phyloP scores from a whole-genome alignment of 2,113 vertebrate species.

The Tringa solitaria region DNA sequence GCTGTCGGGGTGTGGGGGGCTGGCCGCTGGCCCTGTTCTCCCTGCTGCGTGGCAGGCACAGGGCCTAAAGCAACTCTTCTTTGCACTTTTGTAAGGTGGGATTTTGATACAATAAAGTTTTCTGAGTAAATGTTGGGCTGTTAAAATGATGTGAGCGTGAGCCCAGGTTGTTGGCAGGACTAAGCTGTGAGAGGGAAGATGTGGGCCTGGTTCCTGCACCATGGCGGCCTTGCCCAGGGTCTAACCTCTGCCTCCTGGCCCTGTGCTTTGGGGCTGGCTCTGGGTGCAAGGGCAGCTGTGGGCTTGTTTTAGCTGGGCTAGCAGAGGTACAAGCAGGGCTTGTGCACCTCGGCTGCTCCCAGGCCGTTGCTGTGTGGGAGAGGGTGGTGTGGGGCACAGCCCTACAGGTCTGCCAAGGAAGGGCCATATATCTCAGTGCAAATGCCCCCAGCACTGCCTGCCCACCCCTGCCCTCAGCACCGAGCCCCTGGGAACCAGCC shows the following conservation, averaged over 20 bases:
- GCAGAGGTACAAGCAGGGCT: not conserved
- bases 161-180: not conserved
- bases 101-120: conserved; percentile 63
- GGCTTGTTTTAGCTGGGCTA: not conserved
- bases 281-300: not conserved
- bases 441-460: not conserved
- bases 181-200: not conserved
- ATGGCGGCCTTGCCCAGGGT: rapidly evolving
- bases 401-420: not conserved
- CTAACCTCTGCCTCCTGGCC: not conserved
- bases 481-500: rapidly evolving
- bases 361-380: rapidly evolving
- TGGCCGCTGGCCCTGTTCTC: not conserved
- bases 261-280: not conserved
- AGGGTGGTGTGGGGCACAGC: rapidly evolving
- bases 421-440: not conserved
- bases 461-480: not conserved
- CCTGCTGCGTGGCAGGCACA: not conserved
- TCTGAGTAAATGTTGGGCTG: conserved; percentile 30
- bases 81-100: conserved; percentile 47
- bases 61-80: conserved; percentile 26
- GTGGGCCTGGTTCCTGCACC: not conserved
- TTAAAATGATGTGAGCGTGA: not conserved
- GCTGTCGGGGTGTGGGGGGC: not conserved
- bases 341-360: not conserved